These are phyloP conservation scores for Gallinago jamesoni DNA, from an alignment of 2,113 vertebrate genomes.

Conservation along the genomic window DNA sequence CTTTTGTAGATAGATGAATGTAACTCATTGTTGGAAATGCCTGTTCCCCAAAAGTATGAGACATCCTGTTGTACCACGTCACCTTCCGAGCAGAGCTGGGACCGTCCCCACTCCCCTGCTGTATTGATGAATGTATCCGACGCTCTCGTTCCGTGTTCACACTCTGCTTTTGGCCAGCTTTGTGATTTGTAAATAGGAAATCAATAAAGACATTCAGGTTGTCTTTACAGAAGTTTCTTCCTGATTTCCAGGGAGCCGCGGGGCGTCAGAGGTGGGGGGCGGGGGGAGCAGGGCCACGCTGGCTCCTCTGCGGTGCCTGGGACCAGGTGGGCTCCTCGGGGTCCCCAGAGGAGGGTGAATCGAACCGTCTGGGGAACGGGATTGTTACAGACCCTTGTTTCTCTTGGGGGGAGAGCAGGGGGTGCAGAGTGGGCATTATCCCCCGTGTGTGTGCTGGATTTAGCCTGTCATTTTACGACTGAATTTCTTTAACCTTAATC, in stretches of 20 bases:
- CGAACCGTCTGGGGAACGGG: fast-evolving
- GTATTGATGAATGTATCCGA: constrained; percentile 54
- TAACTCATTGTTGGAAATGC: constrained; percentile 24
- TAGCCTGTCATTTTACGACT: background rate
- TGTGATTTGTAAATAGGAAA: constrained; percentile 70
- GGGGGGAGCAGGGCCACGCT: fast-evolving
- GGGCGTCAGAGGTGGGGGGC: fast-evolving
- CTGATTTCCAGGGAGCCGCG: background rate
- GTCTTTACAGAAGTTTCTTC: background rate
- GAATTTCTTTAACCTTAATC: background rate
- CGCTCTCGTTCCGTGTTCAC: constrained; percentile 55
- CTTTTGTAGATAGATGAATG: constrained; percentile 61
- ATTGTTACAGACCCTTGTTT: fast-evolving
- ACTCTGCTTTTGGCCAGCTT: constrained; percentile 63
- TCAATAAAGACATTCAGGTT: constrained; percentile 64
- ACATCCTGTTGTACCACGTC: constrained; percentile 7
- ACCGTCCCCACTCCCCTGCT: background rate
- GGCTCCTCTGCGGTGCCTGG: fast-evolving
- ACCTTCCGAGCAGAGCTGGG: constrained; percentile 10
- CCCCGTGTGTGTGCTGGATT: fast-evolving
- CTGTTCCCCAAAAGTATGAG: constrained; percentile 4
- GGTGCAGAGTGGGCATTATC: fast-evolving
- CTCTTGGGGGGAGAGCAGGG: background rate
- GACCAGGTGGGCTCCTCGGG: fast-evolving
- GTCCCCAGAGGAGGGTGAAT: fast-evolving